Base-by-base conservation (phyloP, 2,113 vertebrate genomes). In the Lipotes vexillifer region DNA sequence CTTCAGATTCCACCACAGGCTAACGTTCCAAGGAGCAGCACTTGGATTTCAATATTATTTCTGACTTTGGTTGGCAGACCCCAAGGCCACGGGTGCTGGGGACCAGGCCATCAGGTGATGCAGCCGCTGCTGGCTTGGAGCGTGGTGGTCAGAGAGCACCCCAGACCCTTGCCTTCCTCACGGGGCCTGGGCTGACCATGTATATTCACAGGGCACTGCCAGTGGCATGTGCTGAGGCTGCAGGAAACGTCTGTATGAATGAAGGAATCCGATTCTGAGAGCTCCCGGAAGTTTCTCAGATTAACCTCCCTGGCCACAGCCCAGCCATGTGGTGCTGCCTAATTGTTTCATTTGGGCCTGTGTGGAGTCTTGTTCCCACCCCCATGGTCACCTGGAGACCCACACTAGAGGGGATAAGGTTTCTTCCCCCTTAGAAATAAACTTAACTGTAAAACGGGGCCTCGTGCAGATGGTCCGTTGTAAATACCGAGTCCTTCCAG, bases 281-380 rank as follows among this genome's bases (percentile, higher is more conserved):
- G 44, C 85, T 59, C 81, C 85, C 52, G 81, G 81, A 93, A 91
- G 69, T 74, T 82, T 90, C 89, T 75, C 72, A 18, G 25, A 68
- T 49, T 49, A 68, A 57, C 36, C 12, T 41, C 69, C 41, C 36
- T n/a, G 29, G 13, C 61, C 52, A 91, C 4, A 72, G n/a, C 8
- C 57, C 0, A 41, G 36, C 20, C 20, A 8, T 1, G 52, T 63
- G 46, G 5, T 36, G 23, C 55, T 61, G 33, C 25, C 25, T 71
- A 5, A 41, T 15, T 33, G 27, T 57, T 74, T 11, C 57, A 25
- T 41, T 12, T 13, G 36, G 68, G 84, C 44, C 81, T 38, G 25
- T 78, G 46, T 1, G 23, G 10, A 80, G 36, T 14, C 52, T 38
- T 75, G 41, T 59, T 29, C 33, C 21, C n/a, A 38, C 5, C 12